Conservation (phyloP, 2,797 vertebrate species). For the Malacoraja senta region DNA sequence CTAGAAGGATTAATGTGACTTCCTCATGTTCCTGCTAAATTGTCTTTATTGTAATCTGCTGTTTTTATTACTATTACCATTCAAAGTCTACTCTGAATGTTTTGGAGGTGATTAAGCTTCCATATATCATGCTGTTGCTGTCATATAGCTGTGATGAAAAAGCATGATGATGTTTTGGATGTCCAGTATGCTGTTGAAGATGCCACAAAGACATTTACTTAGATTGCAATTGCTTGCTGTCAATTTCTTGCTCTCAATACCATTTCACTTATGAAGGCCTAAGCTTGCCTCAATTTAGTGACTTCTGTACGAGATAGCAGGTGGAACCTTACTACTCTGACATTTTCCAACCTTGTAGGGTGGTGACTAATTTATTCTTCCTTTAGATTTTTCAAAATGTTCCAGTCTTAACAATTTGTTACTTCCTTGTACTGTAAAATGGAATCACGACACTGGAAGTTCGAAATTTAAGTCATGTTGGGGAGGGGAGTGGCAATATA, state of each 20-base stretch:
- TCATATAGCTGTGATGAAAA: too few species aligned
- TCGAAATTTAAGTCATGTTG: not conserved
- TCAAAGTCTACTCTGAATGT: not conserved
- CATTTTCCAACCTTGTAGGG: not conserved
- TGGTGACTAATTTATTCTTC: not conserved
- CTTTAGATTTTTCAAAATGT: not conserved
- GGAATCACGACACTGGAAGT: not conserved
- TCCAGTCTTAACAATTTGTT: not conserved
- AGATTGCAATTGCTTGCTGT: not conserved
- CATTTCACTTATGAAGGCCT: not conserved
- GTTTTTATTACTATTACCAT: not conserved
- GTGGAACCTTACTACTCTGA: not conserved
- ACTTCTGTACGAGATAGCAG: not conserved
- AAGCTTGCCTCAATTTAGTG: not conserved
- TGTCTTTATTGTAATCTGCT: not conserved
- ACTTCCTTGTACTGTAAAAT: conserved; percentile 26
- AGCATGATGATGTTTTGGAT: too few species aligned
- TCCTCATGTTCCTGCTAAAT: not conserved
- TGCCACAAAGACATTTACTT: not conserved
- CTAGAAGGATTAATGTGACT: not conserved
- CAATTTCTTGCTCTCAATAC: not conserved
- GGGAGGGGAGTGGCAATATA: not conserved
- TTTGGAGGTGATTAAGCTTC: not conserved
- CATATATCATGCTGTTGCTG: too few species aligned
- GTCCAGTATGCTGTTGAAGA: not conserved